Evolutionary conservation across 53 echinoderm and acorn worm species (phyloP).

Genomic region (Mesocentrotus franciscanus): DNA sequence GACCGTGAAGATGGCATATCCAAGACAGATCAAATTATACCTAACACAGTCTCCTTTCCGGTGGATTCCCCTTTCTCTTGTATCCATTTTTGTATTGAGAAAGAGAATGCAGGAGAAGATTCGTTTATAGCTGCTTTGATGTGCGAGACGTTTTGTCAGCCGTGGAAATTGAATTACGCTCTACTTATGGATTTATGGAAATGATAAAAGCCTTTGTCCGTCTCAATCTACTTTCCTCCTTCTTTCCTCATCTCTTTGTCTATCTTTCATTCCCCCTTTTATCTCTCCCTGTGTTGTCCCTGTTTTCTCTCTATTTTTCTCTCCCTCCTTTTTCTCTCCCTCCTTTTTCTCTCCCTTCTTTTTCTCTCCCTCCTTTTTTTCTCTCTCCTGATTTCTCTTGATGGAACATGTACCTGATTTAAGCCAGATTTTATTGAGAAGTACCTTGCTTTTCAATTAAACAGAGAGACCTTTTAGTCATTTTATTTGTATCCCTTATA

Average conservation of each 20-base stretch:
- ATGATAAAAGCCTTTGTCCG: not conserved
- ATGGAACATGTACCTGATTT: no score
- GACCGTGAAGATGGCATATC: not conserved
- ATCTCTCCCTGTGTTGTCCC: no score
- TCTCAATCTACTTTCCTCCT: not conserved
- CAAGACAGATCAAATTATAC: constrained; percentile 20
- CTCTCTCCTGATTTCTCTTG: no score
- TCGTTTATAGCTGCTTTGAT: not conserved
- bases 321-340: no score
- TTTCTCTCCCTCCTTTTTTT: not conserved
- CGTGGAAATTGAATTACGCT: not conserved
- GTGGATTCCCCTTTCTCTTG: not conserved
- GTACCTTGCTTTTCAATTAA: no score
- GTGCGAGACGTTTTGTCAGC: not conserved
- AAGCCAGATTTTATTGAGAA: no score
- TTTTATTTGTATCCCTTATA: no score
- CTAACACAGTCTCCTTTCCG: not conserved
- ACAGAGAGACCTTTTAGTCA: no score
- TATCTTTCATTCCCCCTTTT: not conserved
- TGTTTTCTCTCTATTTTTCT: not conserved
- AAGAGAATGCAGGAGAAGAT: not conserved
- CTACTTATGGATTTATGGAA: constrained; percentile 22
- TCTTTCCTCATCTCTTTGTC: not conserved
- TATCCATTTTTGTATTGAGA: not conserved
- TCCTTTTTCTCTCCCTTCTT: no score